These are phyloP conservation scores for Ursus arctos DNA, from an alignment of 2,113 vertebrate genomes.

Conservation along the genomic window DNA sequence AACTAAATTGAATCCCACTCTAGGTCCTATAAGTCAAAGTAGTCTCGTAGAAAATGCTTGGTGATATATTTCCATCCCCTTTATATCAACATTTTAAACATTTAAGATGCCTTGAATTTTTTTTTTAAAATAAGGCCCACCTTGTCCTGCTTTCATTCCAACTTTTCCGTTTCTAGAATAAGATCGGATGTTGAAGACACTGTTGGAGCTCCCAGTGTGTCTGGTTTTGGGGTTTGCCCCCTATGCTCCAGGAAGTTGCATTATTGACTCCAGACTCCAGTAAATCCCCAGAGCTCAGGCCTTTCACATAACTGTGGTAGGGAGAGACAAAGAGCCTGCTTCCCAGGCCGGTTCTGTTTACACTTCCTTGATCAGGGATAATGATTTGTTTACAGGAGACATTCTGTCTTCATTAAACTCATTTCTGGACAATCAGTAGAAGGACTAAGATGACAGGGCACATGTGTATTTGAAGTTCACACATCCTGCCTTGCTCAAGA, in stretches of 20 bases:
- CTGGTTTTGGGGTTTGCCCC: neutral
- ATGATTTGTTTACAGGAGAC: slow-evolving; percentile 78
- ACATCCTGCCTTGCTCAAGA: slow-evolving; percentile 22
- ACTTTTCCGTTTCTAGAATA: neutral
- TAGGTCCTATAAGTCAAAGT: neutral
- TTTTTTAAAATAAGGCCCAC: neutral
- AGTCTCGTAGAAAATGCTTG: neutral
- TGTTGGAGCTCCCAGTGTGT: accelerated
- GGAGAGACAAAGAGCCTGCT: slow-evolving; percentile 60
- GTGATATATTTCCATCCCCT: neutral
- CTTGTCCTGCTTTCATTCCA: neutral
- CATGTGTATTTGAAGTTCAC: slow-evolving; percentile 49
- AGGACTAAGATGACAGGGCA: neutral
- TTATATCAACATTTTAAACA: neutral
- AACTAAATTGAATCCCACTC: neutral
- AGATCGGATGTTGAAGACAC: neutral
- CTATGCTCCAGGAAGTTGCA: slow-evolving; percentile 49
- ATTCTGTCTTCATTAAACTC: slow-evolving; percentile 78
- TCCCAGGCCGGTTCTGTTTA: slow-evolving; percentile 74
- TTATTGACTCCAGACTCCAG: slow-evolving; percentile 66
- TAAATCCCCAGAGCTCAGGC: slow-evolving; percentile 50
- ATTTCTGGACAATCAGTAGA: slow-evolving; percentile 72
- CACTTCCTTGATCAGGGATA: slow-evolving; percentile 75
- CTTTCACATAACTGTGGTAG: slow-evolving; percentile 48
- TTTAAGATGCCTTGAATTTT: neutral